Evolutionary conservation across 2,888 invertebrate species (phyloP), one percentile per base, ranked within the genome.

Genomic region (Altica lythri): DNA sequence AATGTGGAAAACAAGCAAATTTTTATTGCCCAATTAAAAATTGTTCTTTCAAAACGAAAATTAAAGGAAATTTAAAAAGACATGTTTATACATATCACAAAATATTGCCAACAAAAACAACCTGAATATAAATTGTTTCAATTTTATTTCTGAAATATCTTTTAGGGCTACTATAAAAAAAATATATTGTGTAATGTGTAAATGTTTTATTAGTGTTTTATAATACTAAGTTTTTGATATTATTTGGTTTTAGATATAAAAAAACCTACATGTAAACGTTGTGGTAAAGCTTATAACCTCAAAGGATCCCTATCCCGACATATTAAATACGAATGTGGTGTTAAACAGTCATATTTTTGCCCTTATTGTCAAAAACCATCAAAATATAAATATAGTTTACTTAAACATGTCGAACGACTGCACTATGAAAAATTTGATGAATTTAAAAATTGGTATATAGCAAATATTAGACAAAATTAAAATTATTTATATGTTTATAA

Each of bases 191-290:
- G n/a, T n/a, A n/a, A n/a, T n/a, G n/a, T n/a, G n/a, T n/a, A n/a
- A n/a, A n/a, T n/a, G n/a, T n/a, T n/a, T n/a, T n/a, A n/a, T n/a
- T n/a, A n/a, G n/a, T n/a, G n/a, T n/a, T n/a, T n/a, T n/a, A n/a
- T n/a, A n/a, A n/a, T n/a, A n/a, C n/a, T n/a, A n/a, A n/a, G n/a
- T n/a, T n/a, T n/a, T n/a, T n/a, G n/a, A n/a, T n/a, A n/a, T 32
- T 10, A 4, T 17, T 30, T 25, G 4, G 14, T 30, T 34, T 34
- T 10, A 34, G 42, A 25, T 42, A 4, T 13, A 8, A 22, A 8
- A 1, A 19, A 13, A 13, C 6, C 4, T 13, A 16, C 8, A 9
- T 43, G 43, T 43, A 9, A 12, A 85, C 52, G 90, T 89, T 77
- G 82, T 83, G 34, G 34, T 9, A 55, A 45, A n/a, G 12, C 18